These are phyloP conservation scores for Sesia bembeciformis DNA, from an alignment of 2,888 invertebrate genomes.

Conservation along the genomic window DNA sequence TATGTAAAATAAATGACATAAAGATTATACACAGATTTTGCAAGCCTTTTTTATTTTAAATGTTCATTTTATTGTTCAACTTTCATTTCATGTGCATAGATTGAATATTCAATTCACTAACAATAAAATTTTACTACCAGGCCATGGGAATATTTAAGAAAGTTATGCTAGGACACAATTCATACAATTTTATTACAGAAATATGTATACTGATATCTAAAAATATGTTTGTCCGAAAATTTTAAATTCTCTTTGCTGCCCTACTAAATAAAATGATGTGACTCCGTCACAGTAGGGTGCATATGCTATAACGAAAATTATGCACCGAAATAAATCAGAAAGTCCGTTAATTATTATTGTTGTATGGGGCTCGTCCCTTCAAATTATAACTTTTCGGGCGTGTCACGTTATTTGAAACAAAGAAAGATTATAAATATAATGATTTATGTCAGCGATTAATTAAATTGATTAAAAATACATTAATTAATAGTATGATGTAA, in stretches of 20 bases:
- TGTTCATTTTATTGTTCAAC: no score
- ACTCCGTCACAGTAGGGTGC: constrained; percentile 6
- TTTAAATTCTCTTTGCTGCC: not conserved
- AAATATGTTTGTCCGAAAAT: no score
- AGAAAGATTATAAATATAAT: not conserved
- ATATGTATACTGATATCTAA: no score
- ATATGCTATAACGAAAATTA: constrained; percentile 3
- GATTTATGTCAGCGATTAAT: not conserved
- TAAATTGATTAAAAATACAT: not conserved
- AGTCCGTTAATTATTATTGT: constrained; percentile 3
- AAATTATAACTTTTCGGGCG: not conserved
- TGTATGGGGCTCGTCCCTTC: constrained; percentile 4
- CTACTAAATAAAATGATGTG: constrained; percentile 1
- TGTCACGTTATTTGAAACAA: not conserved
- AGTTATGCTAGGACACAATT: no score
- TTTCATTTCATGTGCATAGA: no score
- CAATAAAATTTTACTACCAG: no score
- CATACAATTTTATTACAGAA: no score
- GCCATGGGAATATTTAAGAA: no score
- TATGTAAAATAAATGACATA: no score
- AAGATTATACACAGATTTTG: no score
- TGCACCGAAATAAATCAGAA: constrained; percentile 4
- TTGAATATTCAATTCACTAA: no score
- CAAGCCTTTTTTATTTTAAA: no score
- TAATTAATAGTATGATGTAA: not conserved